Percentiles rank a stretch among this genome's conserved stretches.
Conservation (phyloP, 2,888 invertebrate species). For the Syrphus vitripennis region DNA sequence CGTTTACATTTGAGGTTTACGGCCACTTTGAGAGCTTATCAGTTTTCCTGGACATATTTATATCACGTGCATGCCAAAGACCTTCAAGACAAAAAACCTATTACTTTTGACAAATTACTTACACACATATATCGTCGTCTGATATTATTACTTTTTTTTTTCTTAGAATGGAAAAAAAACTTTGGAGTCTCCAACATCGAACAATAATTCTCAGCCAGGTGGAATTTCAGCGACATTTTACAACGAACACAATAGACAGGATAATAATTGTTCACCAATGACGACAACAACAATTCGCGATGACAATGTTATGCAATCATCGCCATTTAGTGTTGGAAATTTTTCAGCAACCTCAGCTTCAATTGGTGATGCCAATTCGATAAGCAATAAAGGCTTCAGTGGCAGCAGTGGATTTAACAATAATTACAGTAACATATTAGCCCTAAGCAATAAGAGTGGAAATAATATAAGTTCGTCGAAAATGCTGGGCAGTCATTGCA, state of each 20-base stretch:
- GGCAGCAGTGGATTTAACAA: constrained; percentile 34
- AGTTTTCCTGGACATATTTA: background rate
- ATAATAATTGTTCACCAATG: constrained; percentile 53
- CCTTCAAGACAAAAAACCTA: background rate
- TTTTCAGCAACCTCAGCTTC: constrained; percentile 60
- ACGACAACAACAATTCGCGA: constrained; percentile 1
- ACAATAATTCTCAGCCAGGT: background rate
- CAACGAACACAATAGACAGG: constrained; percentile 44
- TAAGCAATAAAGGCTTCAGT: constrained; percentile 66
- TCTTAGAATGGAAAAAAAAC: constrained; percentile 47
- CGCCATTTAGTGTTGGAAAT: constrained; percentile 73
- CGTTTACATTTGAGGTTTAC: background rate
- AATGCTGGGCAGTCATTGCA: constrained; percentile 16
- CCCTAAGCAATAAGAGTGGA: constrained; percentile 43
- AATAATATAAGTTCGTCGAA: constrained; percentile 37
- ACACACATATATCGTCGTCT: background rate
- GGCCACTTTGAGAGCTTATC: background rate
- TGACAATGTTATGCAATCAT: constrained; percentile 72
- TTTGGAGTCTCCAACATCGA: background rate
- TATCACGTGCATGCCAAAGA: background rate
- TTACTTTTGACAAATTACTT: background rate
- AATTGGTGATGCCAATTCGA: constrained; percentile 58
- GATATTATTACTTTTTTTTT: background rate
- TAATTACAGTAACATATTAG: constrained; percentile 35
- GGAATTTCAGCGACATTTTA: constrained; percentile 26